These are phyloP conservation scores for Epinotia brunnichana DNA, from an alignment of 2,888 invertebrate species.

Conservation along the genomic window DNA sequence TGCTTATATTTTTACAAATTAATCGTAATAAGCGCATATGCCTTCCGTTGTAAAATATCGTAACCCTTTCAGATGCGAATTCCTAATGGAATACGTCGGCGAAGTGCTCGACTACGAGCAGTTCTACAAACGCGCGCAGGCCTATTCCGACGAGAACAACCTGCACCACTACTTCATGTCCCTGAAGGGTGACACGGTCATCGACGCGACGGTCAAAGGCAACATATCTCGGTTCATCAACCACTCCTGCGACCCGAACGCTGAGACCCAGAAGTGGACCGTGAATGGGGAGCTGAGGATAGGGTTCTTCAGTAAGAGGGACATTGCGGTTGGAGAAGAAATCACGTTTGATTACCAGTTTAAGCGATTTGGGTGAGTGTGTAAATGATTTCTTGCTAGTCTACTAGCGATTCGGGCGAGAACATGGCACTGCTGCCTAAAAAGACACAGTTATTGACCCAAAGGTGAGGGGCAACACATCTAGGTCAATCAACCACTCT, in stretches of 20 bases:
- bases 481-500: slow-evolving; percentile 99
- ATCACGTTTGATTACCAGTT: slow-evolving; percentile 99
- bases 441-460: slow-evolving; percentile 92
- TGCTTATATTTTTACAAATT: too few species aligned
- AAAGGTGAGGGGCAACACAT: slow-evolving; percentile 98
- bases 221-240: slow-evolving; percentile 99
- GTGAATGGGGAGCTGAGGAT: slow-evolving; percentile 96
- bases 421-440: slow-evolving; percentile 84
- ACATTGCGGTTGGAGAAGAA: slow-evolving; percentile 94
- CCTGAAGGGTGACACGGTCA: slow-evolving; percentile 91
- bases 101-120: slow-evolving; percentile 96
- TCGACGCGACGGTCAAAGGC: slow-evolving; percentile 98
- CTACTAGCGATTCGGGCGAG: too few species aligned
- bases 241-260: slow-evolving; percentile 99
- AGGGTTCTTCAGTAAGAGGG: slow-evolving; percentile 96
- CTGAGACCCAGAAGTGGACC: slow-evolving; percentile 99
- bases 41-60: not conserved
- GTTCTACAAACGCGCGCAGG: slow-evolving; percentile 93
- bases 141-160: slow-evolving; percentile 95
- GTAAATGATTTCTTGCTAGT: too few species aligned
- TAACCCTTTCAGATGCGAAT: slow-evolving; percentile 88
- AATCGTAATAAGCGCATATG: too few species aligned
- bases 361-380: slow-evolving; percentile 94
- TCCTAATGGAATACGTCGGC: slow-evolving; percentile 99
- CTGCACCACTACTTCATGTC: slow-evolving; percentile 99